These are phyloP conservation scores for Holacanthella duospinosa DNA, from an alignment of 2,888 invertebrate genomes.

Conservation along the genomic window DNA sequence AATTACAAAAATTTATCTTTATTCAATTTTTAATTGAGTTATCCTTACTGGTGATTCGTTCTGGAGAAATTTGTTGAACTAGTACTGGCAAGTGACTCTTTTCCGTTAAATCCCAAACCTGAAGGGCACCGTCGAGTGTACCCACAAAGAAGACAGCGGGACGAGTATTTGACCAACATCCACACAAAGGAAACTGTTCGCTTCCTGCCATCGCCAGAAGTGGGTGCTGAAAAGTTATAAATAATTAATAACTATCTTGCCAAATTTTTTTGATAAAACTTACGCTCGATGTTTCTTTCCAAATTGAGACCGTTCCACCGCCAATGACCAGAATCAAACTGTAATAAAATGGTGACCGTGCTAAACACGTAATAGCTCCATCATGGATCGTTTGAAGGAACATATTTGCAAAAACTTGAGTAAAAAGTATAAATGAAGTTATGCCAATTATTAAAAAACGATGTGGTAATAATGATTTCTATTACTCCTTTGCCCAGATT, in stretches of 20 bases:
- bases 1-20: too few species aligned
- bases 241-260: neutral
- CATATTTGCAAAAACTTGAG: slow-evolving; percentile 15
- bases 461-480: too few species aligned
- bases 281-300: slow-evolving; percentile 55
- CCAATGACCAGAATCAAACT: slow-evolving; percentile 60
- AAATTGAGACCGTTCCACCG: slow-evolving; percentile 61
- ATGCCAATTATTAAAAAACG: too few species aligned
- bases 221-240: slow-evolving; percentile 21
- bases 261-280: slow-evolving; percentile 24
- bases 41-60: slow-evolving; percentile 54
- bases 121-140: slow-evolving; percentile 61
- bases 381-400: slow-evolving; percentile 50
- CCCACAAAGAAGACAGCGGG: slow-evolving; percentile 61
- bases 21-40: too few species aligned
- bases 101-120: slow-evolving; percentile 68
- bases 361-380: slow-evolving; percentile 54
- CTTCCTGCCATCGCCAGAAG: slow-evolving; percentile 21
- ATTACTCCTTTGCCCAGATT: slow-evolving; percentile 24
- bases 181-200: slow-evolving; percentile 32
- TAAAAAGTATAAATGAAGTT: neutral
- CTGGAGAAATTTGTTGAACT: slow-evolving; percentile 56
- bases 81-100: slow-evolving; percentile 59
- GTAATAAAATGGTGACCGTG: slow-evolving; percentile 53
- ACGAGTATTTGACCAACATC: slow-evolving; percentile 64